These are phyloP conservation scores for Trachurus trachurus DNA, from an alignment of 2,797 vertebrate genomes.

Conservation along the genomic window DNA sequence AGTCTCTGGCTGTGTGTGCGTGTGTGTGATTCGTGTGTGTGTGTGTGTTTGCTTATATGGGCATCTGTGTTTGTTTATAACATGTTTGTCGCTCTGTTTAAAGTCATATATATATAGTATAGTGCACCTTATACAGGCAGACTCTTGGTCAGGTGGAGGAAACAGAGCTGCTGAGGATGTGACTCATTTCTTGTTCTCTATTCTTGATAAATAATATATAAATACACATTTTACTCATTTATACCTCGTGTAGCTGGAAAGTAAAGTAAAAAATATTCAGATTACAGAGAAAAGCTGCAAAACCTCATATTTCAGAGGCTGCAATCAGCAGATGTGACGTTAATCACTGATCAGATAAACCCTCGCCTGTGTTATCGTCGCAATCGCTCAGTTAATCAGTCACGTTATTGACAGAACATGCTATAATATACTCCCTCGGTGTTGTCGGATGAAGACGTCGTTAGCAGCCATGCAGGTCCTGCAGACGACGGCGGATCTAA, in stretches of 20 bases:
- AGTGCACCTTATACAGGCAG: neutral
- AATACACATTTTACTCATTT: neutral
- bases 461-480: neutral
- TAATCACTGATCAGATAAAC: neutral
- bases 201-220: slow-evolving; percentile 30
- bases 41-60: slow-evolving; percentile 51
- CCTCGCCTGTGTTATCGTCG: no score
- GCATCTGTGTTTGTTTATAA: slow-evolving; percentile 44
- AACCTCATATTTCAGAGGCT: neutral
- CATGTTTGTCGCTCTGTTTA: slow-evolving; percentile 23
- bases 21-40: slow-evolving; percentile 45
- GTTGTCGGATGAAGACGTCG: neutral
- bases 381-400: neutral
- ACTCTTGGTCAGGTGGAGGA: neutral
- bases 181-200: slow-evolving; percentile 15
- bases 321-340: neutral
- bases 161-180: slow-evolving; percentile 1
- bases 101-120: neutral
- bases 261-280: no score
- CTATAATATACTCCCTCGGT: neutral
- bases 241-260: neutral
- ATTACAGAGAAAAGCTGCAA: neutral
- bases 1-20: slow-evolving; percentile 51
- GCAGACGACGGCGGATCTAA: slow-evolving; percentile 25
- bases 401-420: neutral